Evolutionary conservation across 2,888 invertebrate genomes (phyloP), one percentile per base, ranked within the genome.

Genomic region (Deilephila elpenor): DNA sequence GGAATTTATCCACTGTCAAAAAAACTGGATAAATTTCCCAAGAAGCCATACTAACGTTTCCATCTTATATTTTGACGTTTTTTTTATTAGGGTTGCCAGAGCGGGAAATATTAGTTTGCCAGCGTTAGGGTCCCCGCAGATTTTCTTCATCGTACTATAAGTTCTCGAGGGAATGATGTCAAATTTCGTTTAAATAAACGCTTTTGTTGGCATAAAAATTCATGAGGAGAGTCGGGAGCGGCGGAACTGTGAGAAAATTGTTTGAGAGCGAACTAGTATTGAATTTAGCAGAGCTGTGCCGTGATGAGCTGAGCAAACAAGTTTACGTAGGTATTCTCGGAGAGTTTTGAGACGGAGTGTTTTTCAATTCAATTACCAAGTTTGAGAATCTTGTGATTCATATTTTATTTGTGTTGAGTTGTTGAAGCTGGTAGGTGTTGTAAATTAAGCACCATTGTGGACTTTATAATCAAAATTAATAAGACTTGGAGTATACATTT

Each of bases 121-220:
- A 62, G 2, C 19, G 20, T 67, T 14, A 25, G 56, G n/a, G 56
- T n/a, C n/a, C 5, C 56, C 19, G 17, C n/a, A 51, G 67, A 67
- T 67, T 67, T 17, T 37, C 37, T 20, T 51, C 34, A 20, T 8
- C 56, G 17, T n/a, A 14, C 20, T 17, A 20, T 44, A 44, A 44
- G 44, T 67, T 51, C 67, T 67, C 51, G 20, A 25, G 25, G 51
- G 25, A 25, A 67, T 44, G 20, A 44, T 25, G 67, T 67, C 51
- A 51, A 67, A 67, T 67, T 67, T 67, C 44, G 67, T 51, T 67
- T 51, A 60, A 60, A 67, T 67, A 67, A 17, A 67, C 67, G 51
- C 67, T 67, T 64, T 67, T 51, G 67, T 67, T 67, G 51, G 51
- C 67, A 67, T 67, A 67, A 67, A 67, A 67, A 67, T 67, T 67